Percentiles rank a stretch among this genome's conserved stretches.
Conservation (phyloP, 2,888 invertebrate species). For the Incurvaria masculella region DNA sequence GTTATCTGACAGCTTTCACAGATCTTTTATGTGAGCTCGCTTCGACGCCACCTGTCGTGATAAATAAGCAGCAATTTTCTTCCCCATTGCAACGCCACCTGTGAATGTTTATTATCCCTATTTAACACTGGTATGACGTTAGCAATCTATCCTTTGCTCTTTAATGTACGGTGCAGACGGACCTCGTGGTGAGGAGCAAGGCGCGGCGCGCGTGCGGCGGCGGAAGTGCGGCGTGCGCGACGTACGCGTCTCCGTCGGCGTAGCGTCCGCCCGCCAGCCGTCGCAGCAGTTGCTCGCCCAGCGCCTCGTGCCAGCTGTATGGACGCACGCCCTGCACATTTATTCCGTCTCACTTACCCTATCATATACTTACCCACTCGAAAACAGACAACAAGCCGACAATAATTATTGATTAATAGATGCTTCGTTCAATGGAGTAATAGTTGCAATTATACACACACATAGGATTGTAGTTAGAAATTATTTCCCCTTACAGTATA, state of each 20-base stretch:
- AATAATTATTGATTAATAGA: constrained; percentile 3
- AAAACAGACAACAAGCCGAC: too few species aligned
- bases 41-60: too few species aligned
- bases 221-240: constrained; percentile 63
- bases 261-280: constrained; percentile 62
- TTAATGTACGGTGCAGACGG: too few species aligned
- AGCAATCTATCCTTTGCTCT: too few species aligned
- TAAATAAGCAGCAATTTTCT: too few species aligned
- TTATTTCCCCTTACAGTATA: too few species aligned
- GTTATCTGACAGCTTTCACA: too few species aligned
- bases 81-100: not conserved
- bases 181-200: constrained; percentile 68
- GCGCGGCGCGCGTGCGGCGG: constrained; percentile 62
- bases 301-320: constrained; percentile 68
- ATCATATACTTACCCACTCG: constrained; percentile 17
- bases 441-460: too few species aligned
- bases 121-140: not conserved
- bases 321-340: constrained; percentile 64
- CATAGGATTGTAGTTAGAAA: too few species aligned
- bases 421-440: constrained; percentile 1
- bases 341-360: not conserved
- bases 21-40: too few species aligned
- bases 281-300: constrained; percentile 64
- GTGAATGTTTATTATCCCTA: too few species aligned
- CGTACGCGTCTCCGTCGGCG: constrained; percentile 62